phyloP scores from a whole-genome alignment of 2,888 invertebrate genomes.

The Halictus quadricinctus region DNA sequence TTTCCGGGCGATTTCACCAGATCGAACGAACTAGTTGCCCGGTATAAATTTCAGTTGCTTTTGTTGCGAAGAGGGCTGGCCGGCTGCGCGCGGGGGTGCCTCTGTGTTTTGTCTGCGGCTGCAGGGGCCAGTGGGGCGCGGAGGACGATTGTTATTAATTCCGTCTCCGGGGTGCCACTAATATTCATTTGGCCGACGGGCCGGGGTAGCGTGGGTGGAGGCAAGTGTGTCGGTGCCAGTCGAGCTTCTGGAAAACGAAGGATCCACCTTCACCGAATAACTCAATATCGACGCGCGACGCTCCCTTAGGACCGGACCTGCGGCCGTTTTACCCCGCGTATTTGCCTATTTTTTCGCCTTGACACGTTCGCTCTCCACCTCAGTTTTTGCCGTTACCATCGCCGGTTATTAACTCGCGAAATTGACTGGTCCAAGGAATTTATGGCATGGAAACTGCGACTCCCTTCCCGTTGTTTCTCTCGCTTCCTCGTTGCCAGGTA shows the following conservation, averaged over 20 bases:
- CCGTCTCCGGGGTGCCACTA: constrained; percentile 79
- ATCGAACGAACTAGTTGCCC: constrained; percentile 52
- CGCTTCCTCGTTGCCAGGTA: not conserved
- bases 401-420: not conserved
- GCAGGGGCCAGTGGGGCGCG: constrained; percentile 45
- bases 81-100: not conserved
- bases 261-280: constrained; percentile 75
- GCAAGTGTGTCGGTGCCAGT: constrained; percentile 47
- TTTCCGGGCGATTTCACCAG: constrained; percentile 57
- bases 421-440: not conserved
- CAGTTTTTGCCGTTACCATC: constrained; percentile 22
- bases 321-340: constrained; percentile 59
- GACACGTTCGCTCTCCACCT: constrained; percentile 30
- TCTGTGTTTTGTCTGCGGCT: constrained; percentile 67
- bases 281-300: constrained; percentile 77
- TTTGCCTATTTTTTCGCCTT: constrained; percentile 56
- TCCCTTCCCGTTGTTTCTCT: not conserved
- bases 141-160: constrained; percentile 79
- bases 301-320: constrained; percentile 67
- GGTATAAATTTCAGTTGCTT: constrained; percentile 65
- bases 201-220: constrained; percentile 64
- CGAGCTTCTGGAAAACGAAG: constrained; percentile 67
- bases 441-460: not conserved
- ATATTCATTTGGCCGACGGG: constrained; percentile 79
- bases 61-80: constrained; percentile 15